Evolutionary conservation across 2,113 vertebrate species (phyloP), one percentile per base, ranked within the genome.

Genomic region (Clarias macrocephalus): DNA sequence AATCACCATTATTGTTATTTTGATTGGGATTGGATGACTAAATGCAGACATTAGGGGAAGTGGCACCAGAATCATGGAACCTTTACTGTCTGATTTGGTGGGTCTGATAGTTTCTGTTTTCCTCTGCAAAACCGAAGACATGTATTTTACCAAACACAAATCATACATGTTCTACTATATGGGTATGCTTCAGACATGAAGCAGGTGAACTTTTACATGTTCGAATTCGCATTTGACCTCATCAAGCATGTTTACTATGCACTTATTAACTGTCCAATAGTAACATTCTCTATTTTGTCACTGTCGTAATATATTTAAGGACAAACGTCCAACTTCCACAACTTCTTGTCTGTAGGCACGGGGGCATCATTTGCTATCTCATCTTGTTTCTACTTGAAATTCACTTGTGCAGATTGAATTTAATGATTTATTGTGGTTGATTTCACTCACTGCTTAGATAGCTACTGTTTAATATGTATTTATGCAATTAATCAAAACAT

Each of bases 391-490:
- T 85, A 25, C 81, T 81, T 84, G 73, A 86, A 86, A 87, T 86
- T 73, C 88, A 85, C 85, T 89, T 82, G 52, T 83, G 90, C 85
- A 80, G 85, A 88, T 88, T 86, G 87, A 90, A 90, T 88, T 85
- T 90, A 86, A 90, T 90, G 80, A 87, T 87, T 87, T 90, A 88
- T 84, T 86, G 85, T 88, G 79, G 85, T 82, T 73, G 72, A 90
- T 88, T 90, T 90, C 82, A 88, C 86, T 83, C 86, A 88, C 52
- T 87, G 87, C 82, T 88, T 88, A 88, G 89, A 91, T 93, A 94
- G 92, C 93, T 94, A 91, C 93, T 94, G 93, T 95, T 95, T 94
- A 94, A 95, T 94, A 95, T 95, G 94, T 94, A 95, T 94, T 95
- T 92, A 94, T 94, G 94, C 94, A 93, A 94, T 95, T 94, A 94